Base-by-base conservation (phyloP, 1,140 invertebrate genomes). In the Solenopsis fugax region DNA sequence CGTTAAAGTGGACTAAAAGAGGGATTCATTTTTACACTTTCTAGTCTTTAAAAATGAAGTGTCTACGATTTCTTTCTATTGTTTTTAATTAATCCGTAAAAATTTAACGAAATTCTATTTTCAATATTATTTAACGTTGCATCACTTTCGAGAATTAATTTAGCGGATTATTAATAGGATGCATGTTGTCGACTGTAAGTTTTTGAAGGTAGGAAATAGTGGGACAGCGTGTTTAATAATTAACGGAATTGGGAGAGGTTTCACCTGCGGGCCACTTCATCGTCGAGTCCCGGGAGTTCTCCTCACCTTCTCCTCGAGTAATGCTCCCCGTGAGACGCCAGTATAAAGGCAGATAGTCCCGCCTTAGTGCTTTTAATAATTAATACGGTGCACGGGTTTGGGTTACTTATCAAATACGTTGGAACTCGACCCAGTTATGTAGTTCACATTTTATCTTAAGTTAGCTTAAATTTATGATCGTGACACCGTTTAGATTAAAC, bases 311-410 rank as follows among this genome's bases (percentile, higher is more conserved):
- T 75, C 24, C 54, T 73, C 80, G 54, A 75, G 80, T 84, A 84
- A 84, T 84, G 69, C 54, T 71, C 41, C 80, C 54, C 67, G 54
- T 71, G 80, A 84, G 80, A 84, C 80, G 4, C 80, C n/a, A 45
- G 54, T n/a, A 84, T 84, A 84, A 84, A 84, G 80, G 80, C 41
- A 72, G 80, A 84, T 84, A 84, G 80, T 84, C 69, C 80, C 80
- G 69, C 80, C 69, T 84, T 84, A 84, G 80, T 84, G 80, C 80
- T 84, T 84, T 84, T 84, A 84, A 84, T 84, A 84, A 84, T 84
- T 84, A 84, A 84, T 84, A 60, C 69, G 54, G 67, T 24, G 80
- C 80, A 34, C 54, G 80, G 80, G 54, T 75, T 84, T 75, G 69
- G 80, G 41, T 71, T 84, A 84, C 80, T 84, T 84, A 84, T 84